phyloP scores from a whole-genome alignment of 2,888 invertebrate genomes.

The Orchesella flavescens region DNA sequence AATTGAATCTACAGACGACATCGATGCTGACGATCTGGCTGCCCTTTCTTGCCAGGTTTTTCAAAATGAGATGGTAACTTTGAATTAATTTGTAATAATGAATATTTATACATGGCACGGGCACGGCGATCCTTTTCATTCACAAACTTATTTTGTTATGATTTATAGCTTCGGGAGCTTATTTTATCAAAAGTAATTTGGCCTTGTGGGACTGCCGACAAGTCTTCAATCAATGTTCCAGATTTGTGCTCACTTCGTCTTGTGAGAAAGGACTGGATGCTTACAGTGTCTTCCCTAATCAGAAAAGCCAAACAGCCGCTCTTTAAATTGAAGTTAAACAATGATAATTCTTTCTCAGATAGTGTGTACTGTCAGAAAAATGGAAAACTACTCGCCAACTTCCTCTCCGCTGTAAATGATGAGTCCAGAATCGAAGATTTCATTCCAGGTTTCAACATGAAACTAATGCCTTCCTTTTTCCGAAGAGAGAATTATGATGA shows the following conservation, averaged over 20 bases:
- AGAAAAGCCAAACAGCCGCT: not conserved
- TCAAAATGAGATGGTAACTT: too few relatives aligned
- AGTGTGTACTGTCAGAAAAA: not conserved
- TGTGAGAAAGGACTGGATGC: constrained; percentile 24
- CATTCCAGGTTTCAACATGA: constrained; percentile 8
- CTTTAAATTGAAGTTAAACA: not conserved
- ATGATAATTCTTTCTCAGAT: not conserved
- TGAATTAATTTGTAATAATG: too few relatives aligned
- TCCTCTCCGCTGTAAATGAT: not conserved
- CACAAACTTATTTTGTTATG: too few relatives aligned
- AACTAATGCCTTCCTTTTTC: constrained; percentile 20
- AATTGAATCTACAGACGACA: too few relatives aligned
- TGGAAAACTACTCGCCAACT: constrained; percentile 5
- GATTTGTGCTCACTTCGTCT: constrained; percentile 5
- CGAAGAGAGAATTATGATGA: constrained; percentile 22
- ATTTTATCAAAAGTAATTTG: constrained; percentile 17
- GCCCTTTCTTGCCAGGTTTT: too few relatives aligned
- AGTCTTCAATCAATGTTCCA: not conserved
- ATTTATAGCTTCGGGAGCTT: constrained; percentile 32
- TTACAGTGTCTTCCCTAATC: not conserved
- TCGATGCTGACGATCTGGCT: too few relatives aligned
- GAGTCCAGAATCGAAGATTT: not conserved
- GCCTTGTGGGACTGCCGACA: not conserved
- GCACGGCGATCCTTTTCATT: too few relatives aligned
- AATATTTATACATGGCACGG: too few relatives aligned